Base-by-base conservation (phyloP, 2,797 vertebrate genomes). In the Rachycentron canadum region DNA sequence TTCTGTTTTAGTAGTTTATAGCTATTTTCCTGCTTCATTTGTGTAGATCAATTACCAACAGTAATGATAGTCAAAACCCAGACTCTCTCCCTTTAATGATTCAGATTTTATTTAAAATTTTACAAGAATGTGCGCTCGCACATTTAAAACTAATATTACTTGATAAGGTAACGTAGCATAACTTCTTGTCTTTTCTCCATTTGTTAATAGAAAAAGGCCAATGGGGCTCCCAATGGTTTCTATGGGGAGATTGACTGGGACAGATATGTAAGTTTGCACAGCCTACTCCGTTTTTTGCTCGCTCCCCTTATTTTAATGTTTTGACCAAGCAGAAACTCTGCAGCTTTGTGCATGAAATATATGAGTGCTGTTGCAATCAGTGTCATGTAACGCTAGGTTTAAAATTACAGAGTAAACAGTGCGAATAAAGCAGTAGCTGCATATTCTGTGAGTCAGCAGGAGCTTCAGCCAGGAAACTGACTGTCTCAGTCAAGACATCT, bases 211-310 rank as follows among this genome's bases (percentile, higher is more conserved):
- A 99, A 97, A 95, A 99, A 97, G 92, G 92, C 96, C 25, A 99
- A 99, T 0, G 98, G 98, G 28, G 98, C 98, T 49, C 97, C 97
- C 0, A 99, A 99, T 85, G 98, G 98, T 86, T 99, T 99, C 93
- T 99, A 98, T 14, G 97, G 98, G 0, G 98, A 99, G 94, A 99
- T 99, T 43, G 98, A 99, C 94, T 99, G 98, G 98, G 97, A 99
- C 92, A 95, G 98, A 97, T 99, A 99, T 0, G 98, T 99, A 90
- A 97, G 98, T 89, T n/a, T 62, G 19, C 14, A 7, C 36, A 52
- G 23, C n/a, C 7, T 21, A 12, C 60, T 59, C 17, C 8, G 49
- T 55, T 21, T 55, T 84, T 56, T 25, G 17, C 14, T 67, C 7
- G 1, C 25, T 7, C n/a, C 58, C 1, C 5, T 38, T 25, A 25